Evolutionary conservation across 2,113 vertebrate species (phyloP).

Genomic region (Pomatostomus ruficeps): DNA sequence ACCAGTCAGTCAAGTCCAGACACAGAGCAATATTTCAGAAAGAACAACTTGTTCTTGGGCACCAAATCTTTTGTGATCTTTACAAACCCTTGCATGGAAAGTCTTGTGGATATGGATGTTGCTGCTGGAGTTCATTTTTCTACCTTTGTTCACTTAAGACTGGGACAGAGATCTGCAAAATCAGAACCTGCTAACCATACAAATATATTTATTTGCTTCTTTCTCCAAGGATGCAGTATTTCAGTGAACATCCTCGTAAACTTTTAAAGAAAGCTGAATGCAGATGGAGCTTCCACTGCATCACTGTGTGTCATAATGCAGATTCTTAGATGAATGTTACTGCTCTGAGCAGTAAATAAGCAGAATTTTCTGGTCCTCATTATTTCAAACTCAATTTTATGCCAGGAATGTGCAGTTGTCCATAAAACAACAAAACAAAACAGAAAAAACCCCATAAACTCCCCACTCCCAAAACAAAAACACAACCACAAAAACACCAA

Average conservation of each 20-base stretch:
- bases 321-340: not conserved
- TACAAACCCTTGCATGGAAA: not conserved
- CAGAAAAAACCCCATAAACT: not conserved
- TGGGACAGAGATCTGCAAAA: not conserved
- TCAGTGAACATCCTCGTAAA: not conserved
- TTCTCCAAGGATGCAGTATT: not conserved
- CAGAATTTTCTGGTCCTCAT: not conserved
- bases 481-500: not conserved
- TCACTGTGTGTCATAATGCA: not conserved
- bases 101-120: not conserved
- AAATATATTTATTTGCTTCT: not conserved
- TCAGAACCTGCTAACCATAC: not conserved
- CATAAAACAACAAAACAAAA: not conserved
- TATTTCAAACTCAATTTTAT: not conserved
- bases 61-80: not conserved
- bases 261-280: not conserved
- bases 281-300: not conserved
- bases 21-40: not conserved
- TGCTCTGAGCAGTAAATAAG: not conserved
- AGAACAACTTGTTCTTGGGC: not conserved
- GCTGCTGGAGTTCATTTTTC: not conserved
- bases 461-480: not conserved
- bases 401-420: not conserved
- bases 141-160: not conserved
- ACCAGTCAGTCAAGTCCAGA: not conserved